Conservation (phyloP, 2,888 invertebrate species). For the Liposcelis brunnea region DNA sequence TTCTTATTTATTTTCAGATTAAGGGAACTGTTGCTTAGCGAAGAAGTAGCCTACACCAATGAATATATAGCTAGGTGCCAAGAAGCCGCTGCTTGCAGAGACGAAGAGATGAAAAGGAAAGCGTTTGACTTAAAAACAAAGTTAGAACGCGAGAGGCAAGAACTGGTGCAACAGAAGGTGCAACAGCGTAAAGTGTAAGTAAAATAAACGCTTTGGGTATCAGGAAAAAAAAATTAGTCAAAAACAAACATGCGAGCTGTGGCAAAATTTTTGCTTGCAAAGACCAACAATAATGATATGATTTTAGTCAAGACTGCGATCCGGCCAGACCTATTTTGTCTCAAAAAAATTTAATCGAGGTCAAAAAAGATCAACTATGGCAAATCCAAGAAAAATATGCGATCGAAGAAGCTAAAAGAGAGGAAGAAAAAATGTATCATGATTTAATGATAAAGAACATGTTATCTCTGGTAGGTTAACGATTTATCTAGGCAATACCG, state of each 20-base stretch:
- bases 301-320: not conserved
- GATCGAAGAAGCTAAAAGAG: not conserved
- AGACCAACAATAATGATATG: too few species aligned
- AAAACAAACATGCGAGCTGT: too few species aligned
- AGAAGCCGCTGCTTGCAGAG: not conserved
- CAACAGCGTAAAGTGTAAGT: slow-evolving; percentile 2
- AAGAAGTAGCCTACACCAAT: not conserved
- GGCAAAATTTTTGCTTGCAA: too few species aligned
- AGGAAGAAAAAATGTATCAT: slow-evolving; percentile 3
- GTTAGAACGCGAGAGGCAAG: not conserved
- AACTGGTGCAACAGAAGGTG: not conserved
- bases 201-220: too few species aligned
- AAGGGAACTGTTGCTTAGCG: not conserved
- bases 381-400: slow-evolving; percentile 3
- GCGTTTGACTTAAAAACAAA: not conserved
- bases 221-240: too few species aligned
- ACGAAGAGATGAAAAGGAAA: slow-evolving; percentile 3
- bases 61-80: not conserved
- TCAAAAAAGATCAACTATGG: slow-evolving; percentile 2
- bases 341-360: not conserved
- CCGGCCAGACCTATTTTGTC: not conserved
- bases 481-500: too few species aligned
- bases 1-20: not conserved
- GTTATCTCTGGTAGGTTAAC: not conserved
- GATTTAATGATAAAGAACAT: slow-evolving; percentile 2